A percentile compares a stretch with the other conserved stretches of the same genome.
phyloP scores from a whole-genome alignment of 2,888 invertebrate genomes.

The Rhimphoctona megacephalus region DNA sequence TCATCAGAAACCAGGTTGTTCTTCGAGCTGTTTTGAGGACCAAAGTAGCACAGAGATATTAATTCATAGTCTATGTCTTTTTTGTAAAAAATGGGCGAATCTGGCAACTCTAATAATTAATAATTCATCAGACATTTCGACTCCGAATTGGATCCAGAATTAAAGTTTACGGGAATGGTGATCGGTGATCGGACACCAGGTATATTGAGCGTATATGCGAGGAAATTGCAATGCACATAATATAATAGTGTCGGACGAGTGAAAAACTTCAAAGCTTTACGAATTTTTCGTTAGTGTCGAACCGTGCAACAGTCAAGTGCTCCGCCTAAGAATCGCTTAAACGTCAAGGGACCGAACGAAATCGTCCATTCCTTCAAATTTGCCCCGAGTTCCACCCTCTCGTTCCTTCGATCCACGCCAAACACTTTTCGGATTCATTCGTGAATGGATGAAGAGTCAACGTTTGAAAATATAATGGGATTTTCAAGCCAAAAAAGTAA shows the following conservation, averaged over 20 bases:
- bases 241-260: background rate
- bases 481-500: background rate
- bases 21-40: too few relatives aligned
- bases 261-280: constrained; percentile 30
- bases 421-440: constrained; percentile 19
- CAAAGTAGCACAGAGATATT: too few relatives aligned
- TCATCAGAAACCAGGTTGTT: too few relatives aligned
- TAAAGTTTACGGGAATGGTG: background rate
- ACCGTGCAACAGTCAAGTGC: constrained; percentile 47
- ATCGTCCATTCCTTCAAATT: constrained; percentile 34
- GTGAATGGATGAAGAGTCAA: constrained; percentile 1
- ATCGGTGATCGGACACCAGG: background rate
- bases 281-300: constrained; percentile 8
- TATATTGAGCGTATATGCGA: background rate
- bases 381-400: constrained; percentile 5
- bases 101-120: too few relatives aligned
- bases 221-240: constrained; percentile 11
- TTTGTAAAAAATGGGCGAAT: too few relatives aligned
- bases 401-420: background rate
- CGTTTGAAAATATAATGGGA: constrained; percentile 9
- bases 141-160: background rate
- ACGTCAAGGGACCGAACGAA: constrained; percentile 40
- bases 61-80: too few relatives aligned
- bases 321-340: constrained; percentile 50
- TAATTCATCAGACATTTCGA: background rate